Base-by-base conservation (phyloP, 2,113 vertebrate species). In the Erythrocercus mccallii region DNA sequence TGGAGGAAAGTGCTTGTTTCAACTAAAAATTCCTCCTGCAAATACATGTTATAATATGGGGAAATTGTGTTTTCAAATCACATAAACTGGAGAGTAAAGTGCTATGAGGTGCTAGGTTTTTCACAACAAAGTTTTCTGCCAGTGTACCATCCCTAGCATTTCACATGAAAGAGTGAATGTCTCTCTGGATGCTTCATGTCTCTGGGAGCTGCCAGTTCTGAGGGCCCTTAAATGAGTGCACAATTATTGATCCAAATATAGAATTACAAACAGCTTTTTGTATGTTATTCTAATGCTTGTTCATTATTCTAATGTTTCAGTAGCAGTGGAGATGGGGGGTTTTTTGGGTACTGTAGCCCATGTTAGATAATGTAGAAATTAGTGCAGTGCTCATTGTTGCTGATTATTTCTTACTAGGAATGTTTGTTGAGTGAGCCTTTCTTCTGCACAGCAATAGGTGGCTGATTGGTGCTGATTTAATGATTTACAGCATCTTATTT, bases 391-490 rank as follows among this genome's bases (percentile, higher is more conserved):
- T 88, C n/a, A 31, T 88, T 79, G 38, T 84, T 87, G 82, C 40
- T 61, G 60, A 27, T 81, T 82, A 58, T 81, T 81, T 47, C 54
- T 51, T 81, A 22, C 61, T n/a, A 38, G 44, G 42, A 64, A 68
- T 4, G 1, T 65, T 81, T 84, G n/a, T 91, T 60, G 61, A 87
- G 73, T 35, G 40, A 70, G 23, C n/a, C 44, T 79, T 91, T 88
- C 72, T 91, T 48, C 73, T 81, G 73, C 37, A 73, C 31, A 31
- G 19, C 66, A 81, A 61, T 66, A 65, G 37, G 38, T 60, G 72
- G n/a, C 72, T 93, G 90, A 88, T 66, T 77, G 64, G 42, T 86
- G 35, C 66, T 92, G 81, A 72, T 89, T 89, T 89, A 82, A 69
- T 45, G 73, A 86, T 79, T 66, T 88, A 30, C 31, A 87, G 33